Base-by-base conservation (phyloP, 2,797 vertebrate genomes). In the Notolabrus celidotus region DNA sequence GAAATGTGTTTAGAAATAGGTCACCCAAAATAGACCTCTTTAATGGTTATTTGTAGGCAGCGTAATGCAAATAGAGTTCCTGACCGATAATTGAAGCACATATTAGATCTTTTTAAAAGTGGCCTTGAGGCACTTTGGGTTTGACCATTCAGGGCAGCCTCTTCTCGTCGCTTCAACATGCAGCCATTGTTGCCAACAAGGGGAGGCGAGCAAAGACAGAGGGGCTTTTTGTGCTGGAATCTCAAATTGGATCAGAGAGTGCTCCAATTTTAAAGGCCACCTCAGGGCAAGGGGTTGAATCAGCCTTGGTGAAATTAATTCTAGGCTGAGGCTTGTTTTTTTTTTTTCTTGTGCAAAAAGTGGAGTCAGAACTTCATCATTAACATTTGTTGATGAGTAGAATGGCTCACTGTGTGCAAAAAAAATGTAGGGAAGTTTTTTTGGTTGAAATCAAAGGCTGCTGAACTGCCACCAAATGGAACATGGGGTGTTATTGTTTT, bases 161-260 rank as follows among this genome's bases (percentile, higher is more conserved):
- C 66, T 47, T 15, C 11, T 47, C 53, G 57, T 62, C 69, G 51
- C 59, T 19, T 85, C 39, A 79, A 71, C 65, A 83, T 71, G 73
- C 74, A 82, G 77, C 66, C 67, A 74, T 81, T 83, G 80, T 85
- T 85, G 56, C 62, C 68, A 62, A 74, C 54, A 55, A 80, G 64
- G 45, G 68, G 74, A 82, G 27, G 55, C 62, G 73, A 80, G 74
- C 55, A 47, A 58, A 42, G 38, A 25, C 45, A 76, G 38, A 63
- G 67, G 46, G 51, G n/a, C 22, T 67, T 50, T 77, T 79, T 75
- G 74, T 77, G 46, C 74, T 69, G 60, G 69, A 75, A 84, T 83
- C 84, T 77, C 62, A 86, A 88, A 88, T 80, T 73, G 83, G 81
- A 89, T 86, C 79, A 74, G 76, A 71, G 71, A 85, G 58, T 58